Evolutionary conservation across 2,797 vertebrate species (phyloP).

Genomic region (Phalanger gymnotis): DNA sequence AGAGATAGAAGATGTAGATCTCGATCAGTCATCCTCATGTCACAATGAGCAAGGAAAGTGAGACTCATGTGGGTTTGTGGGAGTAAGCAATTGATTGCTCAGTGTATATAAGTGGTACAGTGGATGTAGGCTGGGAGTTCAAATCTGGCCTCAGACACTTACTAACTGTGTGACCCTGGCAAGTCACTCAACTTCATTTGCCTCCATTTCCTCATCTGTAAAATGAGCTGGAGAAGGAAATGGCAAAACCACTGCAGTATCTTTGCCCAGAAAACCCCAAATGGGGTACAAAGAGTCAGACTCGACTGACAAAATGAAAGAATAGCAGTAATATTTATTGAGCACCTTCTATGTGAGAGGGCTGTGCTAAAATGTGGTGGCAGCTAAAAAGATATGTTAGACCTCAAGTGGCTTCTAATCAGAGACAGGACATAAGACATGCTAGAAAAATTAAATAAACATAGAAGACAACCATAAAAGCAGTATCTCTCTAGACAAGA

Average conservation of each 20-base stretch:
- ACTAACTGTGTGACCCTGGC: too few relatives aligned
- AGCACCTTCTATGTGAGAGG: neutral
- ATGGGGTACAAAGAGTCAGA: neutral
- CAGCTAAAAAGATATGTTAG: neutral
- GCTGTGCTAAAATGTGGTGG: neutral
- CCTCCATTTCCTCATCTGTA: too few relatives aligned
- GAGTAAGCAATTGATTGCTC: neutral
- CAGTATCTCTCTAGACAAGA: neutral
- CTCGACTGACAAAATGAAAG: neutral
- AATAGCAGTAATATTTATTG: neutral
- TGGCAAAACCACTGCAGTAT: too few relatives aligned
- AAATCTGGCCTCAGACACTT: too few relatives aligned
- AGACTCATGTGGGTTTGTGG: constrained; percentile 14
- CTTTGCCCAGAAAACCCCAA: neutral
- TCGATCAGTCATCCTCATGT: neutral
- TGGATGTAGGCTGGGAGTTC: too few relatives aligned
- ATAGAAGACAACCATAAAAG: neutral
- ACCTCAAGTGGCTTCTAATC: neutral
- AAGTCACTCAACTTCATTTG: too few relatives aligned
- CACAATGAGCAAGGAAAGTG: neutral
- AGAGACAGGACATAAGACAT: neutral
- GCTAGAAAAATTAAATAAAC: neutral
- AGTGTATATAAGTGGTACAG: neutral
- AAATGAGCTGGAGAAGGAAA: too few relatives aligned
- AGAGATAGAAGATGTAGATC: neutral